phyloP scores from a whole-genome alignment of 2,113 vertebrate genomes.

The Catharus minimus region DNA sequence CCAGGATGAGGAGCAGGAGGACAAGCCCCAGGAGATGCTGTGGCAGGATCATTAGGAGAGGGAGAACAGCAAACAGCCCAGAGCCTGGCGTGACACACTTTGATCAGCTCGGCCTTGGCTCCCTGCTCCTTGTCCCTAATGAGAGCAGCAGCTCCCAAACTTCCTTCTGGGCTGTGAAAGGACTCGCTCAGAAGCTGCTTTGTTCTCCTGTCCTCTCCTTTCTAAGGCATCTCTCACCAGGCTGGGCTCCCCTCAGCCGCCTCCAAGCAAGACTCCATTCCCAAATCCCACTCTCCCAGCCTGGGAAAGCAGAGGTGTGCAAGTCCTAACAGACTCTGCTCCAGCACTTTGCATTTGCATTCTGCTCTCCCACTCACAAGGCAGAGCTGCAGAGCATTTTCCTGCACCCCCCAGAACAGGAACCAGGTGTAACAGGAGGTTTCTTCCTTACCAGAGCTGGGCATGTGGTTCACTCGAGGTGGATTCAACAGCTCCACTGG shows the following conservation, averaged over 20 bases:
- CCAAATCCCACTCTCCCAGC: slow-evolving; percentile 1
- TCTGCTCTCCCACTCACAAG: slow-evolving; percentile 6
- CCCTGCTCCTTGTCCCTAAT: not conserved
- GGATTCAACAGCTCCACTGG: slow-evolving; percentile 82
- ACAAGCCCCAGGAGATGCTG: not conserved
- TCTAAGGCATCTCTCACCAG: not conserved
- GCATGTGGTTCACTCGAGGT: slow-evolving; percentile 79
- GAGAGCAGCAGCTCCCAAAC: not conserved
- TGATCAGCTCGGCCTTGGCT: not conserved
- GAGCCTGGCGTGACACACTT: fast-evolving
- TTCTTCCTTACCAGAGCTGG: slow-evolving; percentile 77
- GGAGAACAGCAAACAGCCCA: not conserved
- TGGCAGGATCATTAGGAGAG: not conserved
- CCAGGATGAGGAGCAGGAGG: not conserved
- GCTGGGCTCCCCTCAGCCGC: too few relatives aligned
- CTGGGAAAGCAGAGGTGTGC: slow-evolving; percentile 33
- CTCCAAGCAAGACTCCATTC: not conserved
- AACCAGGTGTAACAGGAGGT: not conserved
- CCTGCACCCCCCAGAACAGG: not conserved
- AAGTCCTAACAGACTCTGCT: slow-evolving; percentile 28
- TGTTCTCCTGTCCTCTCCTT: not conserved
- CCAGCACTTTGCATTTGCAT: slow-evolving; percentile 32
- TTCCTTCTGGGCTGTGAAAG: not conserved
- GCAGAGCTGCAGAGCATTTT: not conserved
- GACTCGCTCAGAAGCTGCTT: not conserved